Percentiles rank a stretch among this genome's conserved stretches.
phyloP scores from a whole-genome alignment of 1,140 invertebrate species.

The Drosophila pectinifera region DNA sequence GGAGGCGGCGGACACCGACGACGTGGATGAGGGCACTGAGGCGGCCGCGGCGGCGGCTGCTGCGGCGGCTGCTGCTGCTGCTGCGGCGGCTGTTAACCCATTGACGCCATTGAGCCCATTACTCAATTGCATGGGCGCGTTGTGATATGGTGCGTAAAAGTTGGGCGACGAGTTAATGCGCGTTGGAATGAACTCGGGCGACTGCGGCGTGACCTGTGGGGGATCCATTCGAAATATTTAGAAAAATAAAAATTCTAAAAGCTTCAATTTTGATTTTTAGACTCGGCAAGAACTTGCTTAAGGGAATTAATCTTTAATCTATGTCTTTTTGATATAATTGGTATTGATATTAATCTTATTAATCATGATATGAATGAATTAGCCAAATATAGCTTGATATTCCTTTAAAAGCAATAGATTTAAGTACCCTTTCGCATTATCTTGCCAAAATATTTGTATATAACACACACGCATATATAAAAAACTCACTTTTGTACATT shows the following conservation, averaged over 20 bases:
- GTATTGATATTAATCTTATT: no score
- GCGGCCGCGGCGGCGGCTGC: conserved; percentile 52
- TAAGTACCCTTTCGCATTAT: neutral
- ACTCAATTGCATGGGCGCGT: conserved; percentile 61
- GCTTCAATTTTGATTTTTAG: neutral
- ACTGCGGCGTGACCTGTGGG: conserved; percentile 84
- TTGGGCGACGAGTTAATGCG: conserved; percentile 82
- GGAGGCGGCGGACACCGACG: conserved; percentile 42
- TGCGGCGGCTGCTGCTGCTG: conserved; percentile 62
- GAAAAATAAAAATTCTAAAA: neutral
- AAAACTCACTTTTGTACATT: conserved; percentile 9
- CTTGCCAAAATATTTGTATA: neutral
- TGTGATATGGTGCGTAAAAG: conserved; percentile 83
- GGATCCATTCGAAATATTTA: neutral
- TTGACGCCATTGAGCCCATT: conserved; percentile 80
- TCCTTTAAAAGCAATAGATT: neutral
- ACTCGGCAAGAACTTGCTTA: conserved; percentile 7
- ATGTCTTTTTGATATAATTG: neutral
- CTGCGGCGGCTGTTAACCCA: conserved; percentile 71
- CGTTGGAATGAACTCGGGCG: conserved; percentile 86
- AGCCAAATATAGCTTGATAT: no score
- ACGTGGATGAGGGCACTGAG: conserved; percentile 48
- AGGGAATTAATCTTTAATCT: neutral
- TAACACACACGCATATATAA: conserved; percentile 6
- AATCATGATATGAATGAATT: no score